Evolutionary conservation across 1,140 invertebrate genomes (phyloP).

Genomic region (Drosophila dunni): DNA sequence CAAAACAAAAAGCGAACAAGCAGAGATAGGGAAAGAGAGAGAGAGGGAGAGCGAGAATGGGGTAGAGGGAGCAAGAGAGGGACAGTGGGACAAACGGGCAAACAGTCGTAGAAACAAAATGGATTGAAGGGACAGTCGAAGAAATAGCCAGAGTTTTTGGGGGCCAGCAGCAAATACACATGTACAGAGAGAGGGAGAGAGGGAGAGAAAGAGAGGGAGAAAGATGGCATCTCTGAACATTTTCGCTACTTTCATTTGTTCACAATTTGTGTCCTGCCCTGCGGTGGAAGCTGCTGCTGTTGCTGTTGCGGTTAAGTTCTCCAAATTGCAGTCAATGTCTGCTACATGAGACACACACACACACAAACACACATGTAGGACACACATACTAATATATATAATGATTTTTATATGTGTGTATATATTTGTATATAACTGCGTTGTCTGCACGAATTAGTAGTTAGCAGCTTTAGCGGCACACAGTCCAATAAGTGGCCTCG

Average conservation of each 20-base stretch:
- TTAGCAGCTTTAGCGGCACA: slow-evolving; percentile 30
- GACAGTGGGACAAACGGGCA: background rate
- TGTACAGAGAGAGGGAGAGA: slow-evolving; percentile 29
- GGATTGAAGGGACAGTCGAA: slow-evolving; percentile 13
- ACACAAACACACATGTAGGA: slow-evolving; percentile 37
- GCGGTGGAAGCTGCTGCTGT: slow-evolving; percentile 60
- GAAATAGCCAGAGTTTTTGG: background rate
- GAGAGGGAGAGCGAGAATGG: slow-evolving; percentile 4
- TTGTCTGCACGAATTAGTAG: slow-evolving; percentile 29
- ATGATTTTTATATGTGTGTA: slow-evolving; percentile 7
- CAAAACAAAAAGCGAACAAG: slow-evolving; percentile 30
- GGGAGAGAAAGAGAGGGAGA: background rate
- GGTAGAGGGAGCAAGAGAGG: background rate
- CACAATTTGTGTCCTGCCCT: slow-evolving; percentile 78
- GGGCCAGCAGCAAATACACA: slow-evolving; percentile 40
- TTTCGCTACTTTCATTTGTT: slow-evolving; percentile 82
- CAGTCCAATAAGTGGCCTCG: slow-evolving; percentile 75
- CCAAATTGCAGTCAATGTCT: slow-evolving; percentile 80
- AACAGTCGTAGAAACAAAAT: slow-evolving; percentile 1
- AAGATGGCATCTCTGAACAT: slow-evolving; percentile 48
- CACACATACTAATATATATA: slow-evolving; percentile 13
- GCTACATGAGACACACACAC: slow-evolving; percentile 47
- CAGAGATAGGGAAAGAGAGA: slow-evolving; percentile 1
- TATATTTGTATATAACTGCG: slow-evolving; percentile 15
- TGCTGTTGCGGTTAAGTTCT: slow-evolving; percentile 76